Evolutionary conservation across 2,797 vertebrate genomes (phyloP).

Genomic region (Mionectes olivaceus): DNA sequence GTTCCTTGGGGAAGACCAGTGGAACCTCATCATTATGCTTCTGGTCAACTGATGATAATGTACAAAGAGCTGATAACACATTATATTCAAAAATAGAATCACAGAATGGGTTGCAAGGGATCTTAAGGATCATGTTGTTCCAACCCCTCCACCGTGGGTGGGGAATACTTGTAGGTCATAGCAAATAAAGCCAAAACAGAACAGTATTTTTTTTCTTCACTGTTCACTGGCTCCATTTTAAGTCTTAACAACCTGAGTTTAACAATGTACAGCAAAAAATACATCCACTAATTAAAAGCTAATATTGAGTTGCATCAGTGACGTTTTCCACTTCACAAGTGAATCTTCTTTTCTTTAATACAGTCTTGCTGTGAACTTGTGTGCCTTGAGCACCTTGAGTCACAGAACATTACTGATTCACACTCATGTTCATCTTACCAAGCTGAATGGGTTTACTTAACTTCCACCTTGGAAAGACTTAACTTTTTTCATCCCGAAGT

Average conservation of each 20-base stretch:
- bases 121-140: background rate
- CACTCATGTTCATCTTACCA: background rate
- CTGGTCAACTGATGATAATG: background rate
- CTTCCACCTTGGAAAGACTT: background rate
- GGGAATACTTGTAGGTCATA: background rate
- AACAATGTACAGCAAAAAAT: background rate
- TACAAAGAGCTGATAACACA: background rate
- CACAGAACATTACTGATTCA: background rate
- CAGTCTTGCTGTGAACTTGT: background rate
- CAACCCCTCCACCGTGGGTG: accelerated
- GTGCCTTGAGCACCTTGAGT: background rate
- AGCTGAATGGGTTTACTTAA: background rate
- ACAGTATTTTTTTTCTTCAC: background rate
- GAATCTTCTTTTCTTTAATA: background rate
- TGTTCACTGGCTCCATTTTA: background rate
- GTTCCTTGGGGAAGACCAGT: background rate
- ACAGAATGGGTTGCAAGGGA: background rate
- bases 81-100: background rate
- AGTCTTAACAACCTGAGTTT: background rate
- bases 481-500: background rate
- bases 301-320: background rate
- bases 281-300: background rate
- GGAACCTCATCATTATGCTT: background rate
- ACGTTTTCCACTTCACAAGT: background rate
- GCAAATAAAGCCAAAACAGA: background rate